Conservation (phyloP, 2,888 invertebrate species). For the Thera britannica region DNA sequence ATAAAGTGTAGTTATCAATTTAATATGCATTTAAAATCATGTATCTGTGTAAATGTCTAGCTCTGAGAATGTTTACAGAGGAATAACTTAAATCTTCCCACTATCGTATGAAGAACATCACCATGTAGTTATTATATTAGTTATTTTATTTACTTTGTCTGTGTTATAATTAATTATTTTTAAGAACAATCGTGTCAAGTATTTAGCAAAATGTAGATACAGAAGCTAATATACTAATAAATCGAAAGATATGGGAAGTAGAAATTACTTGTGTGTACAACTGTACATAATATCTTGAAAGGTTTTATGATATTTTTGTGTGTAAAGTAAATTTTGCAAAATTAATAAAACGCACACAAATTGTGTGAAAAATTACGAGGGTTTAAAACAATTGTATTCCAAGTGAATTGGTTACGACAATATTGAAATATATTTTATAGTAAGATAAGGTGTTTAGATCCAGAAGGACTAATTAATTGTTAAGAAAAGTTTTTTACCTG, state of each 20-base stretch:
- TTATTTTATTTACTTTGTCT: neutral
- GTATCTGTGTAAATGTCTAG: neutral
- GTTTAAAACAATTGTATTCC: conserved; percentile 18
- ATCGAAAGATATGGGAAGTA: neutral
- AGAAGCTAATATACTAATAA: conserved; percentile 2
- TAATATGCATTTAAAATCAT: neutral
- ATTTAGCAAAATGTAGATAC: conserved; percentile 9
- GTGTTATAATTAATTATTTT: neutral
- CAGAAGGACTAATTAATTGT: neutral
- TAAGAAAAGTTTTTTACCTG: neutral
- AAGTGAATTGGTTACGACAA: conserved; percentile 7
- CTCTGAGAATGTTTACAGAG: too few relatives aligned
- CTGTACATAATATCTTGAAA: conserved; percentile 29
- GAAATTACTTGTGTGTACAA: conserved; percentile 24
- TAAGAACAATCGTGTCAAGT: neutral
- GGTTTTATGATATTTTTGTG: conserved; percentile 37
- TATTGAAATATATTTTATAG: conserved; percentile 6
- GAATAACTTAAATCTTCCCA: neutral
- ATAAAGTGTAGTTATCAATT: neutral
- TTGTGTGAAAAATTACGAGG: conserved; percentile 17
- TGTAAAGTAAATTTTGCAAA: conserved; percentile 6
- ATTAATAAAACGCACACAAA: conserved; percentile 24
- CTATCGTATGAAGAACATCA: conserved; percentile 1
- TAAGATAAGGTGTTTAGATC: neutral
- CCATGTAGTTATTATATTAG: neutral